Conservation (phyloP, 2,888 invertebrate species). For the Drosophila acutilabella region DNA sequence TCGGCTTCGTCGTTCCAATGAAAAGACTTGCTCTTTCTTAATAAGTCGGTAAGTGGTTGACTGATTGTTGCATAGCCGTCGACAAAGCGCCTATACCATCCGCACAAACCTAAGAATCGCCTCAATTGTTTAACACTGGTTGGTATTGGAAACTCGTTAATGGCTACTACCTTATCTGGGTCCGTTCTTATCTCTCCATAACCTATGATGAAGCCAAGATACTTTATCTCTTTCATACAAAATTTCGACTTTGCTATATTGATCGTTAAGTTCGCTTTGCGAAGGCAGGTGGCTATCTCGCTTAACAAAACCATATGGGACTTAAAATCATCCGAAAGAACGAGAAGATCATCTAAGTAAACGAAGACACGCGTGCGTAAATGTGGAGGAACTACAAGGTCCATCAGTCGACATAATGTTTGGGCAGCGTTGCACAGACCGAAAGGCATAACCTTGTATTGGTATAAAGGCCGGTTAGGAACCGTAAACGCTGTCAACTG, state of each 20-base stretch:
- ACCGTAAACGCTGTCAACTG: background rate
- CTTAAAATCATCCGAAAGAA: conserved; percentile 30
- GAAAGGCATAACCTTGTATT: conserved; percentile 4
- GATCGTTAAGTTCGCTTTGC: conserved; percentile 2
- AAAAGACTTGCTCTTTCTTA: background rate
- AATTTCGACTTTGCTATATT: conserved; percentile 8
- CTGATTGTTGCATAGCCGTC: background rate
- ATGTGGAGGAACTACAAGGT: conserved; percentile 6
- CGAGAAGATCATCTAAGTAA: conserved; percentile 37
- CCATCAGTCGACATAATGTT: conserved; percentile 6
- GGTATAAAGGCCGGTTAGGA: background rate
- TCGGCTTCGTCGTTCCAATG: background rate
- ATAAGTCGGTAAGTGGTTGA: background rate
- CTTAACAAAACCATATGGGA: conserved; percentile 11
- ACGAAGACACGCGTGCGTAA: conserved; percentile 26
- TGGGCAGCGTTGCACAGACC: conserved; percentile 1
- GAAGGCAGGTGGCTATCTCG: background rate
- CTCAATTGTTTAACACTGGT: background rate
- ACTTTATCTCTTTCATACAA: conserved; percentile 2
- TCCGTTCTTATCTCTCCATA: background rate
- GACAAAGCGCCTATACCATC: background rate
- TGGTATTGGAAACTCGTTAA: background rate
- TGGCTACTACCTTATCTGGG: background rate
- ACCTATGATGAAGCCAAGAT: conserved; percentile 10
- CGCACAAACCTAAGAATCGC: background rate